Evolutionary conservation across 1,140 invertebrate species (phyloP).

Genomic region (Trinorchestia longiramus): DNA sequence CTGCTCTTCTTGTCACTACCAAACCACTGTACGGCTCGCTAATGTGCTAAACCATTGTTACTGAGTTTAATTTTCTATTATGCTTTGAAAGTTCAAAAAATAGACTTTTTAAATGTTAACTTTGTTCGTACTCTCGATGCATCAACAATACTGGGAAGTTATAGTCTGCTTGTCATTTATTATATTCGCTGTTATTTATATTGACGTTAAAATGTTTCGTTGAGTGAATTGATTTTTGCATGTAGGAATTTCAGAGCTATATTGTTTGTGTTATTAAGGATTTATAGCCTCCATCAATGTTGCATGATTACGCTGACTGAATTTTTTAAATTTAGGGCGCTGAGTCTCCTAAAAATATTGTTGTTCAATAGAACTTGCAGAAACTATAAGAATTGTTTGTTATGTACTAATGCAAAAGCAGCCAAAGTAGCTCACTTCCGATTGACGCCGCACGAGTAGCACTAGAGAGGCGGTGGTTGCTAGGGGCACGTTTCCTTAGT

Average conservation of each 20-base stretch:
- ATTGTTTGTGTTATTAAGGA: background rate
- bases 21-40: background rate
- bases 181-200: background rate
- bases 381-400: background rate
- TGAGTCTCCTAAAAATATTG: background rate
- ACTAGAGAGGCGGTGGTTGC: background rate
- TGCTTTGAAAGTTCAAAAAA: background rate
- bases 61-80: background rate
- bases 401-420: background rate
- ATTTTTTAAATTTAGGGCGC: background rate
- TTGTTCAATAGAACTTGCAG: background rate
- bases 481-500: background rate
- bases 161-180: background rate
- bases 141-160: background rate
- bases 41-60: background rate
- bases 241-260: background rate
- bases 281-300: background rate
- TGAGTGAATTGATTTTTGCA: background rate
- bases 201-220: background rate
- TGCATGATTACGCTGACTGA: background rate
- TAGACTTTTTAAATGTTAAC: background rate
- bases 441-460: background rate
- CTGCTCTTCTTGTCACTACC: no score
- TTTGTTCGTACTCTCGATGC: background rate
- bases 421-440: background rate